Base-by-base conservation (phyloP, 1,140 invertebrate genomes). In the Akabosia matsudoensis region DNA sequence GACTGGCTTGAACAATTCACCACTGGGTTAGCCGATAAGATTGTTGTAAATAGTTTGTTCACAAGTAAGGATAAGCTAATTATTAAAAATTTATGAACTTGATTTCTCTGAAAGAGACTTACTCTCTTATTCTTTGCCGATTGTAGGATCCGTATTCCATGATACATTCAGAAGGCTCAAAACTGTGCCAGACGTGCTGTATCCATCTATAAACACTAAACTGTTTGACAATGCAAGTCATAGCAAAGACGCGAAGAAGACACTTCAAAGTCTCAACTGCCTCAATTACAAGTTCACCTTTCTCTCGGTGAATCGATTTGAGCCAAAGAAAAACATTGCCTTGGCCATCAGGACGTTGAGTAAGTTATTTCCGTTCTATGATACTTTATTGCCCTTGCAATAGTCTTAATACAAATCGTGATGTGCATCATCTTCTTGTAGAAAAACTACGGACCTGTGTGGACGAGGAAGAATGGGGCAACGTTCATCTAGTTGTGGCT, bases 291-390 rank as follows among this genome's bases (percentile, higher is more conserved):
- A 86, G 64, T 88, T 90, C 82, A 83, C 94, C 54, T 93, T 98
- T 82, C 85, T 99, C 0, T 99, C 97, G 0, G 92, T 99, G 74
- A 99, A 99, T 87, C 89, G 98, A 81, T 99, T 96, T 86, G 97
- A 99, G 84, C 89, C 94, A 14, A 99, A 99, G 83, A 99, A 99
- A 85, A 94, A 97, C 84, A 86, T 99, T 4, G 86, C 87, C 22
- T 84, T 99, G 22, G 95, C 96, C 0, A 86, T 99, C 52, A 84
- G 91, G 81, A 90, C 94, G 16, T 88, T 99, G 74, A 88, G 90
- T 82, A 85, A 90, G 76, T 85, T 94, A 18, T 45, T 45, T 10
- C 18, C 7, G 18, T 10, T 45, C 7, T 45, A 45, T 45, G 37
- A 18, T 7, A 45, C 18, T 45, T 45, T 45, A 45, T 7, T 45